Conservation (phyloP, 2,888 invertebrate species). For the Orthosia incerta region DNA sequence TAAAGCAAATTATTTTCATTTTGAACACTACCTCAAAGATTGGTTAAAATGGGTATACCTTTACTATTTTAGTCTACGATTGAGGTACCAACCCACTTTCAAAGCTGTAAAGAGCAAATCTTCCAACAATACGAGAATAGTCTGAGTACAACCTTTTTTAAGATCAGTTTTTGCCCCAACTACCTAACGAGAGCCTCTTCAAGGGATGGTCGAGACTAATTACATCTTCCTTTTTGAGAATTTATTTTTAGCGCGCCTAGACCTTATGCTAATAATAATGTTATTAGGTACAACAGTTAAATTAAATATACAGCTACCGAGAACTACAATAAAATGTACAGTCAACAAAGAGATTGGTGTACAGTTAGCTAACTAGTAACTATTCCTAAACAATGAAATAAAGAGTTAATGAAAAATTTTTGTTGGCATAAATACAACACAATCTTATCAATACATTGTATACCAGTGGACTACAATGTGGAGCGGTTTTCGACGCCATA, state of each 20-base stretch:
- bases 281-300: neutral
- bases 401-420: too few species aligned
- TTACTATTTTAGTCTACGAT: neutral
- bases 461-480: too few species aligned
- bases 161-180: neutral
- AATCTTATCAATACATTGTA: too few species aligned
- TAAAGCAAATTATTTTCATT: neutral
- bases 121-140: neutral
- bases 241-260: neutral
- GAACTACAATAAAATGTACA: neutral
- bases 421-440: too few species aligned
- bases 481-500: too few species aligned
- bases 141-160: neutral
- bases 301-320: neutral
- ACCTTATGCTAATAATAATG: neutral
- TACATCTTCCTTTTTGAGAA: neutral
- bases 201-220: neutral
- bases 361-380: too few species aligned
- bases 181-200: neutral
- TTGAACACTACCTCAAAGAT: neutral
- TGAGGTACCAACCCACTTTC: neutral
- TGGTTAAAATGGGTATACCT: too few species aligned
- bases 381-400: too few species aligned
- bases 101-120: slow-evolving; percentile 1
- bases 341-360: too few species aligned